These are phyloP conservation scores for Gisinianus flammeolus DNA, from an alignment of 2,888 invertebrate genomes.

Conservation along the genomic window DNA sequence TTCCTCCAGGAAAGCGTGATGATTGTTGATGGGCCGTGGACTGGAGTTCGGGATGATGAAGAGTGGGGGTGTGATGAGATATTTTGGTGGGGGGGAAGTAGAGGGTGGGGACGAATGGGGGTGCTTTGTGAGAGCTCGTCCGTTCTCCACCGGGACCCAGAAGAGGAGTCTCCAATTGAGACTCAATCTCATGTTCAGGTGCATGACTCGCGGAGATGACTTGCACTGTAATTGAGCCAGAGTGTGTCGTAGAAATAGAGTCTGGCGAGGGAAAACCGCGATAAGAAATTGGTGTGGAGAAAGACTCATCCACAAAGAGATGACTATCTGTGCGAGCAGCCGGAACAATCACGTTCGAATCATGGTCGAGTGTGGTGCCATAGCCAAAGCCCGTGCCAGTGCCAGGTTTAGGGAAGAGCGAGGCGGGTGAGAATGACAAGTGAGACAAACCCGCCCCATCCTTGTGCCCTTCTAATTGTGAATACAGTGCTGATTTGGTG, in stretches of 20 bases:
- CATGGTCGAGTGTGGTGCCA: conserved; percentile 2
- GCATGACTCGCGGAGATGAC: conserved; percentile 69
- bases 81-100: conserved; percentile 37
- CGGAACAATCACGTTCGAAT: conserved; percentile 25
- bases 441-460: conserved; percentile 64
- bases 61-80: conserved; percentile 9
- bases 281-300: conserved; percentile 61
- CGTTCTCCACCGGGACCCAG: conserved; percentile 62
- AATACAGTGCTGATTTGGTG: conserved; percentile 68
- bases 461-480: conserved; percentile 54
- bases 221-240: conserved; percentile 67
- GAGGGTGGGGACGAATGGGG: conserved; percentile 50
- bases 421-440: conserved; percentile 67
- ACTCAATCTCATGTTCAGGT: conserved; percentile 66
- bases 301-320: conserved; percentile 63
- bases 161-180: conserved; percentile 69
- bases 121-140: conserved; percentile 36
- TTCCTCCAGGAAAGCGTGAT: conserved; percentile 40
- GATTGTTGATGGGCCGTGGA: conserved; percentile 36
- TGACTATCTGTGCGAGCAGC: conserved; percentile 61
- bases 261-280: conserved; percentile 58
- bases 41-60: conserved; percentile 7
- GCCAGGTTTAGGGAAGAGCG: conserved; percentile 67
- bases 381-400: conserved; percentile 52
- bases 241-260: conserved; percentile 59